Evolutionary conservation across 2,113 vertebrate species (phyloP).

Genomic region (Elachura formosa): DNA sequence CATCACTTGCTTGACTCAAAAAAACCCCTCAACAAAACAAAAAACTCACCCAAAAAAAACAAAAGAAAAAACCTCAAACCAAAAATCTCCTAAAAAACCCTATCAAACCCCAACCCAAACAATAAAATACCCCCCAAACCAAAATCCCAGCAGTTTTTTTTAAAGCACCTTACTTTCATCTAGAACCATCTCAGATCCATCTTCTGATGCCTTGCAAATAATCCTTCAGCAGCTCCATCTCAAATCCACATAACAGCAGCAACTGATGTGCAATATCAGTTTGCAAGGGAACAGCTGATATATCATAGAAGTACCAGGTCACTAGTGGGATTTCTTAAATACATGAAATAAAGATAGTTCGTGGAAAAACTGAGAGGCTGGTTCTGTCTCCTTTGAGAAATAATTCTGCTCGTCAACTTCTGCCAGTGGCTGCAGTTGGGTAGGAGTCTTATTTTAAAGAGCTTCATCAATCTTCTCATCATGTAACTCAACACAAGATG

Average conservation of each 20-base stretch:
- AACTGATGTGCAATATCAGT: neutral
- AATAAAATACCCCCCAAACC: neutral
- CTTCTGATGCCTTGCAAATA: neutral
- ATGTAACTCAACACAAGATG: neutral
- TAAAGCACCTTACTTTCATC: neutral
- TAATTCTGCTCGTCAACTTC: neutral
- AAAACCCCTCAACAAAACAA: neutral
- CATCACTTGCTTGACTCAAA: neutral
- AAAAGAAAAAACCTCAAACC: neutral
- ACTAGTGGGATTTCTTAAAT: neutral
- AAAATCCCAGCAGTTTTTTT: neutral
- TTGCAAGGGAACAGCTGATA: neutral
- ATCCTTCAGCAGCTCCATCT: neutral
- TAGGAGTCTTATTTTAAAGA: neutral
- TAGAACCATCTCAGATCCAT: neutral
- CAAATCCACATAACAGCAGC: neutral
- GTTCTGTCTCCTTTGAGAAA: neutral
- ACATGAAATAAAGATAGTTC: neutral
- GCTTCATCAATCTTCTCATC: neutral
- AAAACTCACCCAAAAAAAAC: neutral
- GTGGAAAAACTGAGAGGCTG: neutral
- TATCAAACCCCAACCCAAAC: neutral
- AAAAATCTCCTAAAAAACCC: neutral
- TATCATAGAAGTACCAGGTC: neutral
- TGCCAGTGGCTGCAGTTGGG: neutral